Evolutionary conservation across 1,140 invertebrate species (phyloP), one percentile per base, ranked within the genome.

Genomic region (Aphelinus atriplicis): DNA sequence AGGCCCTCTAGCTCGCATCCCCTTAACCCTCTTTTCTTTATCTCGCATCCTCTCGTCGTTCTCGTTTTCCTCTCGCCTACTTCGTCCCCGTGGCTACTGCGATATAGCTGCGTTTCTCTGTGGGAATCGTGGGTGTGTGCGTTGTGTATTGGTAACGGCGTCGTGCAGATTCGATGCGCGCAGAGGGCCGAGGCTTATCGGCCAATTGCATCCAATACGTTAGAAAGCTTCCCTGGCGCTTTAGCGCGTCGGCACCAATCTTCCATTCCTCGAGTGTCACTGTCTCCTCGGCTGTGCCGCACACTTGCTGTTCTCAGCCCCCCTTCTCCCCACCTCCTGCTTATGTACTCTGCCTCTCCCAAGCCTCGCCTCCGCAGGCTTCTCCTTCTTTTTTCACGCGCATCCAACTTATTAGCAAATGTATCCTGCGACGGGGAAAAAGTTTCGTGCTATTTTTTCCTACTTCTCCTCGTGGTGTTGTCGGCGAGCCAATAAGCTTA

Each of bases 151-250:
- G 26, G 26, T 26, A 26, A 26, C 26, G 26, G 26, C 26, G 26
- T 26, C 26, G 26, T 26, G 26, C 26, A 26, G 26, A 26, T 26
- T 26, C 26, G 26, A 53, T 53, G 4, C 51, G 4, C 51, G 51
- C 51, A 53, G 9, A 9, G 51, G 51, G 51, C 51, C 51, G 4
- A 9, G 51, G 66, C 66, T 75, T 71, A 76, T 76, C 74, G 74
- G 46, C 68, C 74, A 76, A 76, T 76, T 76, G 68, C 74, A 76
- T 76, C 74, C 69, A 71, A 76, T 76, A 76, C 63, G 62, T 76
- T 76, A 71, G 74, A 76, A 76, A 71, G 74, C 69, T 71, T 71
- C 62, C 1, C 55, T 60, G 10, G 26, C 26, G n/a, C 57, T 60
- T 61, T 61, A 60, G 55, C 56, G 43, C 46, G 45, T 47, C 48